Evolutionary conservation across 2,888 invertebrate genomes (phyloP).

Genomic region (Phyto melanocephala): DNA sequence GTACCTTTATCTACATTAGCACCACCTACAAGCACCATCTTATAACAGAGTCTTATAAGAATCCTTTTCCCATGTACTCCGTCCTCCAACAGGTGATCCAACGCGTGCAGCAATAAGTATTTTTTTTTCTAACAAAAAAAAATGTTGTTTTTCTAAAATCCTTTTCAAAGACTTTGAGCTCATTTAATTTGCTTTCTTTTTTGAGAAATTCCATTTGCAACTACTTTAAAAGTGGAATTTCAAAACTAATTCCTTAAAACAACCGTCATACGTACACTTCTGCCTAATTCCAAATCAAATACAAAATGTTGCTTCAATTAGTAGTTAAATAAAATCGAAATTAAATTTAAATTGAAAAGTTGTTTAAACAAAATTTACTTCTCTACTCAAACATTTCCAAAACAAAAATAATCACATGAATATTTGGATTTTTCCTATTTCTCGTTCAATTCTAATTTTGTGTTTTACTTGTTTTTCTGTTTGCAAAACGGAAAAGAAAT

Average conservation of each 20-base stretch:
- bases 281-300: not conserved
- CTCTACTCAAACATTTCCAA: not conserved
- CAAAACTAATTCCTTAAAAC: not conserved
- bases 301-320: not conserved
- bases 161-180: too few species aligned
- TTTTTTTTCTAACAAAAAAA: too few species aligned
- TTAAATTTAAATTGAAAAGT: not conserved
- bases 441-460: not conserved
- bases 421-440: not conserved
- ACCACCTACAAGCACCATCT: too few species aligned
- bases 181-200: too few species aligned
- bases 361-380: not conserved
- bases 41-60: too few species aligned
- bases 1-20: too few species aligned
- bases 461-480: not conserved
- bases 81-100: too few species aligned
- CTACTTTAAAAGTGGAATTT: not conserved
- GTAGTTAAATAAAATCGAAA: not conserved
- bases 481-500: constrained; percentile 1
- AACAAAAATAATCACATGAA: not conserved
- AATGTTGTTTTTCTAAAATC: too few species aligned
- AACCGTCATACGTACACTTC: not conserved
- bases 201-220: not conserved
- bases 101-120: too few species aligned
- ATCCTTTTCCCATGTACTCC: too few species aligned